Evolutionary conservation across 2,113 vertebrate species (phyloP).

Genomic region (Lagopus leucura): DNA sequence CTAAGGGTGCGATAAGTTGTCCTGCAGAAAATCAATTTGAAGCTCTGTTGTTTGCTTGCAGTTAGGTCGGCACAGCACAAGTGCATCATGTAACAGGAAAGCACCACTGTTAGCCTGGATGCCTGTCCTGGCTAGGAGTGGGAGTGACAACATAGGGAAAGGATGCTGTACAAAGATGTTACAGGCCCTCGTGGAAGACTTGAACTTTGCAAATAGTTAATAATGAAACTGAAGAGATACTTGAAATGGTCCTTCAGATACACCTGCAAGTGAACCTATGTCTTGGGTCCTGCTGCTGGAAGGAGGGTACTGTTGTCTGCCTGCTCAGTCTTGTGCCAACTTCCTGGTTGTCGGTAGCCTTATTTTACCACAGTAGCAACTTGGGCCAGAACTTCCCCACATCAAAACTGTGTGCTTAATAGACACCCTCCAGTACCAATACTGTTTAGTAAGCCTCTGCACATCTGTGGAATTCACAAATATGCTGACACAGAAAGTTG

Average conservation of each 20-base stretch:
- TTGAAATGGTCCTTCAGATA: background rate
- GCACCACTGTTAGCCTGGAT: background rate
- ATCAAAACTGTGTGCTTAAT: background rate
- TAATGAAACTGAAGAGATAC: background rate
- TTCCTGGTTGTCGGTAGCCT: background rate
- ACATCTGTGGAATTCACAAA: background rate
- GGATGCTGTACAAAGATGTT: background rate
- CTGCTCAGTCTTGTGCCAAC: background rate
- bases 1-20: background rate
- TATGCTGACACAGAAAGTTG: background rate
- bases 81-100: background rate
- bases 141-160: background rate
- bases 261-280: background rate
- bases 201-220: background rate
- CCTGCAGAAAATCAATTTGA: background rate
- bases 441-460: background rate
- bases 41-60: rapidly evolving
- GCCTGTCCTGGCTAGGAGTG: rapidly evolving
- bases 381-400: background rate
- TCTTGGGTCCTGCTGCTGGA: background rate
- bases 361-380: background rate
- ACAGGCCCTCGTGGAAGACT: background rate
- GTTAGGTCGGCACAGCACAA: background rate
- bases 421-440: background rate
- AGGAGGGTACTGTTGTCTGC: background rate